These are phyloP conservation scores for Glossophaga mutica DNA, from an alignment of 2,797 vertebrate species.

Conservation along the genomic window DNA sequence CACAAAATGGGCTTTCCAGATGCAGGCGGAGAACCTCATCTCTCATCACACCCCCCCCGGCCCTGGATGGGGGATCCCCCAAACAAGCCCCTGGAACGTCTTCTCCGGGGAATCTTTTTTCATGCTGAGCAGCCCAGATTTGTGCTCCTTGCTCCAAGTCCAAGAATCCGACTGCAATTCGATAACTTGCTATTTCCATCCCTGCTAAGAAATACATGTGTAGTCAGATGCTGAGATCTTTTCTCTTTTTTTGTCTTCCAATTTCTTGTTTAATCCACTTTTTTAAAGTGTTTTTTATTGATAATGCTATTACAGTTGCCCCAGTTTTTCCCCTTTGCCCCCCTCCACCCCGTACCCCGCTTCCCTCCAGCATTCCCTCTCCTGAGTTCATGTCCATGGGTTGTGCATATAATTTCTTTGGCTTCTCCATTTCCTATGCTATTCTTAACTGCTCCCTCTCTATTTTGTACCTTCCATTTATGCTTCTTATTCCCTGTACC, in stretches of 20 bases:
- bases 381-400: too few relatives aligned
- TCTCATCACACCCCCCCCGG: not conserved
- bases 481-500: too few relatives aligned
- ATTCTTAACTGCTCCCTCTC: too few relatives aligned
- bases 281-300: too few relatives aligned
- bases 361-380: too few relatives aligned
- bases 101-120: not conserved
- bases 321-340: too few relatives aligned
- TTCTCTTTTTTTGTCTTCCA: not conserved
- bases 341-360: too few relatives aligned
- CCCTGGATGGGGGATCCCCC: conserved; percentile 43
- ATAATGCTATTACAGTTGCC: too few relatives aligned
- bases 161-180: conserved; percentile 40
- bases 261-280: too few relatives aligned
- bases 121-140: conserved; percentile 44
- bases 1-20: conserved; percentile 55
- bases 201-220: not conserved
- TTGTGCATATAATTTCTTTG: too few relatives aligned
- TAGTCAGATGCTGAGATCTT: not conserved
- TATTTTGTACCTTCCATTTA: too few relatives aligned
- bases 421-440: too few relatives aligned
- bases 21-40: not conserved
- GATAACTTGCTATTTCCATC: conserved; percentile 48
- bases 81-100: not conserved
- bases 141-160: conserved; percentile 33